A percentile compares a stretch with the other conserved stretches of the same genome.
Conservation (phyloP, 2,113 vertebrate genomes). For the Salvator merianae region DNA sequence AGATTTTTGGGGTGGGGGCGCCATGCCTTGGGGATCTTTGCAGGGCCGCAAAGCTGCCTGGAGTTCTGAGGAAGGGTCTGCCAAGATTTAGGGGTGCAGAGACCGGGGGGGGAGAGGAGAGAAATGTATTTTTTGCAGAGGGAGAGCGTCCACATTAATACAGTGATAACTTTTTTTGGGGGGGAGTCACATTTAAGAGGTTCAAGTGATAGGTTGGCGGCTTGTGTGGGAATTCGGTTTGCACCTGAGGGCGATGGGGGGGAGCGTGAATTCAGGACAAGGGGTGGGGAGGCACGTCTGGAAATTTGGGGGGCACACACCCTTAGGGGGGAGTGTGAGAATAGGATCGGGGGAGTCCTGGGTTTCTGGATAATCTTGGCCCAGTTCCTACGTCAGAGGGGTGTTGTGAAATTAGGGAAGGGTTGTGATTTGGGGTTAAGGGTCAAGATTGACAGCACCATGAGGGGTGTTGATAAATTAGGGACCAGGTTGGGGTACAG, state of each 20-base stretch:
- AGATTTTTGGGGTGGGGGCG: too few species aligned
- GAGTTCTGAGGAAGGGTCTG: background rate
- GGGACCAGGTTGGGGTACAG: background rate
- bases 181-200: background rate
- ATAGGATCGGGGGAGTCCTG: too few species aligned
- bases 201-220: background rate
- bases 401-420: background rate
- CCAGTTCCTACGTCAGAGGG: background rate
- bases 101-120: background rate
- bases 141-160: too few species aligned
- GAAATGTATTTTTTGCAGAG: background rate
- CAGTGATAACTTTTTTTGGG: background rate
- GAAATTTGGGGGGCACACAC: background rate
- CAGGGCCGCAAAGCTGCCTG: background rate
- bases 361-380: too few species aligned
- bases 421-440: background rate
- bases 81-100: background rate
- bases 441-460: too few species aligned
- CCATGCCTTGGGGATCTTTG: background rate
- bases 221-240: background rate
- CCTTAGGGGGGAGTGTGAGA: too few species aligned
- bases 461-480: accelerated
- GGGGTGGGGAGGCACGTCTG: background rate
- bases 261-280: background rate
- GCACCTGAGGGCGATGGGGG: background rate